Evolutionary conservation across 2,888 invertebrate species (phyloP).

Genomic region (Microctonus aethiopoides): DNA sequence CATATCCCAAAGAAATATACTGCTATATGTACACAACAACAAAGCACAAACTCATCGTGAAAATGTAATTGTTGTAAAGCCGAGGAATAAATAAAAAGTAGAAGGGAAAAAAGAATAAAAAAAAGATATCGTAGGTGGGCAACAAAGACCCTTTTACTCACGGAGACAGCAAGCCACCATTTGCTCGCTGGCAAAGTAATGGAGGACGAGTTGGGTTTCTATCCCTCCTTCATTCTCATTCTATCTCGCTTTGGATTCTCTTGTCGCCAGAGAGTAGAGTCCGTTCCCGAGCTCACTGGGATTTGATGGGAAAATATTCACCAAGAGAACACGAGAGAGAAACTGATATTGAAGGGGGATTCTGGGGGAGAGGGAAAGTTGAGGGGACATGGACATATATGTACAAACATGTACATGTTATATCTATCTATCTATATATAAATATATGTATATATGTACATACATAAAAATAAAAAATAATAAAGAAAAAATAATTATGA

Average conservation of each 20-base stretch:
- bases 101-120: constrained; percentile 25
- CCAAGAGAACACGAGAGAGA: neutral
- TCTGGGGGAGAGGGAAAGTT: neutral
- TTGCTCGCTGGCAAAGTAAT: constrained; percentile 60
- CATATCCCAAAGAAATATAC: neutral
- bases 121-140: constrained; percentile 44
- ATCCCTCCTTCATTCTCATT: constrained; percentile 37
- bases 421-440: no score
- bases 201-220: constrained; percentile 59
- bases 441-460: neutral
- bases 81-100: neutral
- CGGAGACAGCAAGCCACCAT: constrained; percentile 58
- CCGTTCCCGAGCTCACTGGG: neutral
- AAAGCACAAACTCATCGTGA: neutral
- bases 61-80: constrained; percentile 5
- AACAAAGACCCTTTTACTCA: constrained; percentile 54
- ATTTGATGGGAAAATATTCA: neutral
- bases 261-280: constrained; percentile 28
- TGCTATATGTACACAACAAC: neutral
- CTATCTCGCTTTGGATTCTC: constrained; percentile 28
- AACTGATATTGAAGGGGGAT: constrained; percentile 1
- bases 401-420: neutral
- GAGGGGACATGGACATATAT: neutral
- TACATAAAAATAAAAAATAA: no score
- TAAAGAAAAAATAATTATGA: neutral